These are phyloP conservation scores for Ischnus inquisitorius DNA, from an alignment of 2,888 invertebrate species.

Conservation along the genomic window DNA sequence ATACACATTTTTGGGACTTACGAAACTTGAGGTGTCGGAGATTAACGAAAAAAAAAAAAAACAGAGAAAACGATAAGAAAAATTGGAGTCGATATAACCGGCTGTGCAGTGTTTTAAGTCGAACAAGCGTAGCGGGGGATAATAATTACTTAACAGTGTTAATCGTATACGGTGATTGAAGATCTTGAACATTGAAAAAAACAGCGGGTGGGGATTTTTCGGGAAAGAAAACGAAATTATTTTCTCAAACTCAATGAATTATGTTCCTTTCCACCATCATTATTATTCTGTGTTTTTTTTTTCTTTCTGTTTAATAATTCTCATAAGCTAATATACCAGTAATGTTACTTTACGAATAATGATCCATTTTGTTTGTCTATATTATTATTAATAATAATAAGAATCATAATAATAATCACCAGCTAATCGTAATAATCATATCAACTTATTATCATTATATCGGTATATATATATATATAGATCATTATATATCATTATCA, in stretches of 20 bases:
- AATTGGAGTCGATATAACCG: constrained; percentile 41
- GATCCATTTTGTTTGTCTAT: constrained; percentile 78
- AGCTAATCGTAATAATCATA: constrained; percentile 76
- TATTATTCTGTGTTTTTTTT: constrained; percentile 69
- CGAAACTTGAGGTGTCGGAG: constrained; percentile 22
- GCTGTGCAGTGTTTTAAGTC: constrained; percentile 81
- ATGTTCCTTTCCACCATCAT: constrained; percentile 77
- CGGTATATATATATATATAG: constrained; percentile 75
- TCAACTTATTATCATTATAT: constrained; percentile 83
- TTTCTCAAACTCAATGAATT: constrained; percentile 56
- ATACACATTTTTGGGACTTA: constrained; percentile 4
- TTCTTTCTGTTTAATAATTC: constrained; percentile 80
- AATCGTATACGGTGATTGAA: constrained; percentile 58
- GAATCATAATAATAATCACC: constrained; percentile 67
- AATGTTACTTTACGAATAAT: constrained; percentile 81
- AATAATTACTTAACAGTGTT: constrained; percentile 62
- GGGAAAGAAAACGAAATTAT: constrained; percentile 66
- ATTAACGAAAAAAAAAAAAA: constrained; percentile 36
- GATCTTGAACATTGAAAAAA: constrained; percentile 60
- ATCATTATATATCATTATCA: constrained; percentile 72
- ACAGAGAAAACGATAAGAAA: constrained; percentile 34
- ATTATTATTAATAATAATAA: constrained; percentile 70
- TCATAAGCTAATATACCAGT: constrained; percentile 80
- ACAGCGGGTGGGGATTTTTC: constrained; percentile 53
- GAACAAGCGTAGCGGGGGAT: constrained; percentile 49